These are phyloP conservation scores for Corythucha ciliata DNA, from an alignment of 2,888 invertebrate genomes.

Conservation along the genomic window DNA sequence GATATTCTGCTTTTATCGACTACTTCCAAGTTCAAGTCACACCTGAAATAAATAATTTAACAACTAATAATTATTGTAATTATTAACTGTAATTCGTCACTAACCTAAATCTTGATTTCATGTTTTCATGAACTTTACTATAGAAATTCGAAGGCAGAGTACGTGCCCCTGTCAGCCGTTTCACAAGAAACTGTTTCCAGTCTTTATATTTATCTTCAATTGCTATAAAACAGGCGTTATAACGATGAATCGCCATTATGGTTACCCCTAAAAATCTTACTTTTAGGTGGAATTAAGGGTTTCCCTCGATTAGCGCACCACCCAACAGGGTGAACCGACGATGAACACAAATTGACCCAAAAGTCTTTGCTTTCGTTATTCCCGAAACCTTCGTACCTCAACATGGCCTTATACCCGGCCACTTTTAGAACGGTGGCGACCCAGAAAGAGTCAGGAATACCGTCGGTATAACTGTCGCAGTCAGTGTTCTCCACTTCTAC, in stretches of 20 bases:
- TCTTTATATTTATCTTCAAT: constrained; percentile 89
- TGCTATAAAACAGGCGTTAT: constrained; percentile 42
- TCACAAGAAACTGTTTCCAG: constrained; percentile 92
- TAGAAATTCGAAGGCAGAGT: constrained; percentile 90
- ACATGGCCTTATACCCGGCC: constrained; percentile 52
- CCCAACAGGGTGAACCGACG: constrained; percentile 92
- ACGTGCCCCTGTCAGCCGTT: constrained; percentile 85
- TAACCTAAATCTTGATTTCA: constrained; percentile 64
- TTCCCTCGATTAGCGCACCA: constrained; percentile 96
- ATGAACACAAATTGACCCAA: constrained; percentile 91
- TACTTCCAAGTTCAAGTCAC: constrained; percentile 81
- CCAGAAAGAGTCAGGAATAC: constrained; percentile 85
- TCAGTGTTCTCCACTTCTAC: constrained; percentile 87
- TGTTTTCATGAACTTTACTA: constrained; percentile 72
- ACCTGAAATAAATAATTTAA: constrained; percentile 41
- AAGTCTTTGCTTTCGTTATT: constrained; percentile 82
- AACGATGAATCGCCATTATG: background rate
- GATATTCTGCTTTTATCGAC: constrained; percentile 94
- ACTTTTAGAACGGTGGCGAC: constrained; percentile 88
- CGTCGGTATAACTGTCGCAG: constrained; percentile 68
- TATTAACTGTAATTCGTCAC: constrained; percentile 12
- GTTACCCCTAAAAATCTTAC: constrained; percentile 42
- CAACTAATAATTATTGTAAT: background rate
- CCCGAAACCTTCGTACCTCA: constrained; percentile 85
- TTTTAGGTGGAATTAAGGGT: constrained; percentile 86